Base-by-base conservation (phyloP, 2,888 invertebrate species). In the Mechanitis mazaeus region DNA sequence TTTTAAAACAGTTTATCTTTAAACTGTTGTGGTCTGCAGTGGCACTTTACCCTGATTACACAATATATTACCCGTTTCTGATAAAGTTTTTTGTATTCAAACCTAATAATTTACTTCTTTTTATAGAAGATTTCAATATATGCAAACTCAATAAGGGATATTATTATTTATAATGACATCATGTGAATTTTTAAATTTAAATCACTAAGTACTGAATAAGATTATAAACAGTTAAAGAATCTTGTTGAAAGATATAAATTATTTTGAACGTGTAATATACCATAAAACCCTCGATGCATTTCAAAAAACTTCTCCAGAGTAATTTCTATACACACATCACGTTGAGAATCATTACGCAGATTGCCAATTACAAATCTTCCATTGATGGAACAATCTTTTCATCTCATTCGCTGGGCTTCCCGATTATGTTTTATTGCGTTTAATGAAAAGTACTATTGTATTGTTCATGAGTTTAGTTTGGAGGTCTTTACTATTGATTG, bases 331-430 rank as follows among this genome's bases (percentile, higher is more conserved):
- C 55, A 54, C 46, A 38, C 56, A 60, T 62, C 20, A 28, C 38
- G 62, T 56, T 45, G 55, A 38, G 55, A 35, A 61, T 60, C 64
- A 68, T 64, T 61, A 66, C 67, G 71, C 68, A 66, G 69, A 72
- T 70, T 70, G 72, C 61, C 72, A 72, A 72, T 72, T 72, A 71
- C 68, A 69, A 69, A 68, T 71, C 72, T 69, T 71, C 71, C 71
- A 71, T 72, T 67, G 63, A 67, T 69, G 66, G 68, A 65, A 63
- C 70, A 66, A 69, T 70, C 71, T 70, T 71, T 72, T 68, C 69
- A 71, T 70, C 68, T 67, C 68, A 45, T 59, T 60, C 61, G 55
- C 61, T 60, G 33, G 61, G 60, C 35, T 35, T 58, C 38, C 58
- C 42, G 55, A 35, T 59, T 56, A 42, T 45, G 57, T 58, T 60